phyloP scores from a whole-genome alignment of 2,888 invertebrate genomes.

The Epirrhoe alternata region DNA sequence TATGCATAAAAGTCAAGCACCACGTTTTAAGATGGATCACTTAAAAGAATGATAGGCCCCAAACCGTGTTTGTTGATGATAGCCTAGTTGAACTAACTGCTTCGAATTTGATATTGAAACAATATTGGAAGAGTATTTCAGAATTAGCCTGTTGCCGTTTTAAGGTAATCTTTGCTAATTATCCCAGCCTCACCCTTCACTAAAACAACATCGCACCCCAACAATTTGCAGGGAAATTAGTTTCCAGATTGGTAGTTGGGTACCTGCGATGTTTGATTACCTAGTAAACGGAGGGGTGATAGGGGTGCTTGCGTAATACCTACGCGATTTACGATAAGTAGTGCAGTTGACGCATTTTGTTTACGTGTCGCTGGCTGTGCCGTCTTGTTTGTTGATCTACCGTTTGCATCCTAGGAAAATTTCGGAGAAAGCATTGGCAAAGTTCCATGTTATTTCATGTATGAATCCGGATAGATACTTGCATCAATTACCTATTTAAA shows the following conservation, averaged over 20 bases:
- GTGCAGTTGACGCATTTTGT: slow-evolving; percentile 21
- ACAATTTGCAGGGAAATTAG: slow-evolving; percentile 65
- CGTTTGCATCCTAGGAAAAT: slow-evolving; percentile 2
- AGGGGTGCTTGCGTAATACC: slow-evolving; percentile 22
- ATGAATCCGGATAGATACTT: background rate
- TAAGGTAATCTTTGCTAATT: slow-evolving; percentile 66
- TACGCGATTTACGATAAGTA: slow-evolving; percentile 26
- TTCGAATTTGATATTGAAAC: background rate
- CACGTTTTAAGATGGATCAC: too few relatives aligned
- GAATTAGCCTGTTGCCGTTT: slow-evolving; percentile 45
- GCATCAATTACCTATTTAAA: background rate
- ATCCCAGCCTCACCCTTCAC: slow-evolving; percentile 59
- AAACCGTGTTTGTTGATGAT: too few relatives aligned
- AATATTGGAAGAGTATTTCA: slow-evolving; percentile 1
- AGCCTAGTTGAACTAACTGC: background rate
- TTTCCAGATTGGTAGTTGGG: slow-evolving; percentile 55
- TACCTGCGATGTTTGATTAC: slow-evolving; percentile 44
- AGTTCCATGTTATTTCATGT: background rate
- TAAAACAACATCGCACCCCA: slow-evolving; percentile 64
- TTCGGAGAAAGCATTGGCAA: slow-evolving; percentile 8
- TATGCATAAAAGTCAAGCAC: too few relatives aligned
- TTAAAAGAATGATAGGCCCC: too few relatives aligned
- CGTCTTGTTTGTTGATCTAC: slow-evolving; percentile 6
- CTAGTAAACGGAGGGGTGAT: slow-evolving; percentile 32
- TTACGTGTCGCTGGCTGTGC: background rate